Conservation (phyloP, 2,888 invertebrate species). For the Emmelina monodactyla region DNA sequence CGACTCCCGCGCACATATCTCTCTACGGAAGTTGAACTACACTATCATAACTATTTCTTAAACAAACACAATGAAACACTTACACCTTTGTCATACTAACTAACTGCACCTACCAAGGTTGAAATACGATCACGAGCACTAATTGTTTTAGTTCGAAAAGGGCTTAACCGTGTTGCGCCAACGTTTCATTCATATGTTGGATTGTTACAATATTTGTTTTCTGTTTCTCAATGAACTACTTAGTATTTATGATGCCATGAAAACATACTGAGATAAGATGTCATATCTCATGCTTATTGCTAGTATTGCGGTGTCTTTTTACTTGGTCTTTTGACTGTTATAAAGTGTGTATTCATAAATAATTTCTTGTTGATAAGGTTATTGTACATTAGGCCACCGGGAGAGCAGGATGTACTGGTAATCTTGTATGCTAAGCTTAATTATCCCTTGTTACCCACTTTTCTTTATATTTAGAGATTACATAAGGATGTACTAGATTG, state of each 20-base stretch:
- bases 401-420: slow-evolving; percentile 56
- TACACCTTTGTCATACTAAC: slow-evolving; percentile 27
- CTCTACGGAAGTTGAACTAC: slow-evolving; percentile 47
- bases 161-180: neutral
- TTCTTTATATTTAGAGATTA: neutral
- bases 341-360: slow-evolving; percentile 46
- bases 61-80: slow-evolving; percentile 30
- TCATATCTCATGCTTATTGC: neutral
- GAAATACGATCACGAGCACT: neutral
- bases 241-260: slow-evolving; percentile 3
- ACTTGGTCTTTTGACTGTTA: slow-evolving; percentile 25
- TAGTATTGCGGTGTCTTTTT: slow-evolving; percentile 32
- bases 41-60: slow-evolving; percentile 43
- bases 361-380: slow-evolving; percentile 44
- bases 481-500: too few relatives aligned
- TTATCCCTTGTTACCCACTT: neutral
- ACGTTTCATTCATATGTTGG: neutral
- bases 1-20: slow-evolving; percentile 36
- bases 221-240: too few relatives aligned
- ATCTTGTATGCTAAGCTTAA: slow-evolving; percentile 42
- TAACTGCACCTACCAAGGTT: neutral
- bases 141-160: neutral
- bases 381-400: slow-evolving; percentile 51
- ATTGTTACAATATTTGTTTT: neutral
- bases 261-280: neutral